phyloP scores from a whole-genome alignment of 2,888 invertebrate genomes.

The Gibbula magus region DNA sequence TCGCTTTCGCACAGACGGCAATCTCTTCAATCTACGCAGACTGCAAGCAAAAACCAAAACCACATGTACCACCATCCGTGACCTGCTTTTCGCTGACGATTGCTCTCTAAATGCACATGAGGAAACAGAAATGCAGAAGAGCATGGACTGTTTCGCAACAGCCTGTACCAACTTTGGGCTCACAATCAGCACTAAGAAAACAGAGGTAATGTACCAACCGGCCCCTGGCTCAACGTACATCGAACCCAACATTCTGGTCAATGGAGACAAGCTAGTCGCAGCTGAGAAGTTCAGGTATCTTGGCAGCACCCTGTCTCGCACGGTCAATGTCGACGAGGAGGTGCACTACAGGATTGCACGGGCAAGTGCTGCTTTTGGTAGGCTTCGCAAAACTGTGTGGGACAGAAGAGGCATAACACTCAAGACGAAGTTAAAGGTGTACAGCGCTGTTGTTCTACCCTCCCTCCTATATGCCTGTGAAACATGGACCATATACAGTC shows the following conservation, averaged over 20 bases:
- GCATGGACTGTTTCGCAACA: not conserved
- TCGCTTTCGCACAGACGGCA: too few relatives aligned
- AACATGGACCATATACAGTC: not conserved
- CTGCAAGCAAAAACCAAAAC: not conserved
- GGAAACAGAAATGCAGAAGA: not conserved
- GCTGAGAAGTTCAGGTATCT: not conserved
- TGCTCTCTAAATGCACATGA: not conserved
- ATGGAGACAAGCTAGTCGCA: not conserved
- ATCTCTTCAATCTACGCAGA: not conserved
- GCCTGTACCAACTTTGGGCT: not conserved
- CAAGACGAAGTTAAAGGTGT: too few relatives aligned
- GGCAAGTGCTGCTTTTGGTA: too few relatives aligned
- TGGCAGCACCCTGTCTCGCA: not conserved
- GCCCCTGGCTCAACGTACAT: too few relatives aligned
- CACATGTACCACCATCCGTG: too few relatives aligned
- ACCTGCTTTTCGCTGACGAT: not conserved
- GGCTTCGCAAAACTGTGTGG: too few relatives aligned
- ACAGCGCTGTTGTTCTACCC: too few relatives aligned
- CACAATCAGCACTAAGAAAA: not conserved
- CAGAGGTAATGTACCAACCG: too few relatives aligned
- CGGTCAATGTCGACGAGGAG: too few relatives aligned
- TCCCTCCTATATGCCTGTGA: not conserved
- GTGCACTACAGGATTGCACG: too few relatives aligned
- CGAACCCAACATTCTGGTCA: too few relatives aligned
- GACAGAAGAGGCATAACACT: too few relatives aligned